Evolutionary conservation across 2,888 invertebrate genomes (phyloP), one percentile per base, ranked within the genome.

Genomic region (Ephialtes manifestator): DNA sequence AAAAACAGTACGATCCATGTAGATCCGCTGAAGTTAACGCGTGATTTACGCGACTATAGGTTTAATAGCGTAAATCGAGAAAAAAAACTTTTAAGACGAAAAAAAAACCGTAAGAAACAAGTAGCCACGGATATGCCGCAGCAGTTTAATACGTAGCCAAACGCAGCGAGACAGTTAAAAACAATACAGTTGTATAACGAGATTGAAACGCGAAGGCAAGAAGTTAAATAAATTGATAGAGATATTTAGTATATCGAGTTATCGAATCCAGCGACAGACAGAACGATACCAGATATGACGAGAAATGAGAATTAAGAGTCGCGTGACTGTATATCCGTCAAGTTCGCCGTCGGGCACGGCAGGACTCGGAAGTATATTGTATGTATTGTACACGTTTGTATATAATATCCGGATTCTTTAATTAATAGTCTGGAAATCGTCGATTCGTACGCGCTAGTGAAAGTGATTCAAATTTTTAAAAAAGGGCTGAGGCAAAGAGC

Each of bases 351-450:
- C 89, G 88, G 88, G 86, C 83, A 88, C 87, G 87, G 85, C 88
- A 72, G 83, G 55, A 87, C 82, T 78, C 87, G 87, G 87, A 88
- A 88, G 86, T 88, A 85, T 89, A 91, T 89, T 89, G 87, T 90
- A 89, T 85, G 85, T 85, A 82, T 82, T 85, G 85, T 82, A 85
- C 82, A 85, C 85, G 85, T 85, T 85, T 85, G 85, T 85, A 85
- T 85, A 84, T 84, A 85, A 83, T 82, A 85, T 85, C 67, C 79
- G 82, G 79, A 85, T 76, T 82, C 71, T 79, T 79, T 82, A 60
- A 85, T 82, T 67, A 46, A 55, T 78, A 81, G 51, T 76, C 35
- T 24, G 15, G 65, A 65, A 76, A 65, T 53, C 76, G 65, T 65
- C 51, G 51, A 65, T 65, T 51, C 65, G 51, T 76, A 76, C 53